A percentile compares a stretch with the other conserved stretches of the same genome.
Conservation (phyloP, 2,113 vertebrate species). For the Sisor rabdophorus region DNA sequence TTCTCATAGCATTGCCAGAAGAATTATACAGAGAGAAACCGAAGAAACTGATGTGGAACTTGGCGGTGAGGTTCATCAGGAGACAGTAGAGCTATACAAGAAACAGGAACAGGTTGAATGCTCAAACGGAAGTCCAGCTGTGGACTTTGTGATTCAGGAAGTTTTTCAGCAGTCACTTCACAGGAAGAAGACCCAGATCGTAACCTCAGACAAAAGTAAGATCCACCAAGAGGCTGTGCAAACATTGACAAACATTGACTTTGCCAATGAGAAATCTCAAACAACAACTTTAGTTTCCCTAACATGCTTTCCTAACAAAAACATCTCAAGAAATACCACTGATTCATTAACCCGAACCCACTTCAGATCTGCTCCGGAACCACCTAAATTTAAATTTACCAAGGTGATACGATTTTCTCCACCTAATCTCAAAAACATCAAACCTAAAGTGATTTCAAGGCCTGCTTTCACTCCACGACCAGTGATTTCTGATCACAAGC, state of each 20-base stretch:
- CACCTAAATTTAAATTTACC: neutral
- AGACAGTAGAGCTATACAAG: neutral
- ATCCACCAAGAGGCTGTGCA: neutral
- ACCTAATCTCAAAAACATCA: constrained; percentile 51
- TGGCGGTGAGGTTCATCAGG: neutral
- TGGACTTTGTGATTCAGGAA: neutral
- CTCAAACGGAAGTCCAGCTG: too few species aligned
- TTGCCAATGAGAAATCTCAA: neutral
- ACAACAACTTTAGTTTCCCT: neutral
- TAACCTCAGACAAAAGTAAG: neutral
- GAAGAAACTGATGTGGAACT: neutral
- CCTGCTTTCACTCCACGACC: constrained; percentile 11
- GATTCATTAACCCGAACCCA: neutral
- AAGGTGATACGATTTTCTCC: constrained; percentile 49
- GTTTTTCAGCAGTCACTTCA: neutral
- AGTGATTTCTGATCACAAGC: neutral
- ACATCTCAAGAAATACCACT: constrained; percentile 15
- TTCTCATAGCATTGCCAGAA: neutral
- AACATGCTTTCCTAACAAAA: neutral
- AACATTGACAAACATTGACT: neutral
- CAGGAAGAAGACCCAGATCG: neutral
- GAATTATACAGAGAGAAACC: neutral
- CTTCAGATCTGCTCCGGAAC: neutral
- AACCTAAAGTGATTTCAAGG: constrained; percentile 54
- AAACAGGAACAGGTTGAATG: neutral